These are phyloP conservation scores for Myripristis jacobus DNA, from an alignment of 2,797 vertebrate genomes.

Conservation along the genomic window DNA sequence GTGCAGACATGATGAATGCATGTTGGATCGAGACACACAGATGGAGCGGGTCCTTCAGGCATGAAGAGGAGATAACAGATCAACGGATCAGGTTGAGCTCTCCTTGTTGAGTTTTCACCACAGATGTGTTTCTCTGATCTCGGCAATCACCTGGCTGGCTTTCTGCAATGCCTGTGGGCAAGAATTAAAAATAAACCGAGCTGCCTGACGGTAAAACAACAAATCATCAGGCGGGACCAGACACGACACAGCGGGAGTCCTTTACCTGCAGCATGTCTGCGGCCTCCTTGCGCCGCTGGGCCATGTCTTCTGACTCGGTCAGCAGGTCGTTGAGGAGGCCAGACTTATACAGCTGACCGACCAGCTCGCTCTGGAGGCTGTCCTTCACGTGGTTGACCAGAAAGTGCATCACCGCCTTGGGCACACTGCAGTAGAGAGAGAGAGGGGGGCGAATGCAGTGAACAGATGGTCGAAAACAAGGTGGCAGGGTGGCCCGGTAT, in stretches of 20 bases:
- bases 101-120: conserved; percentile 85
- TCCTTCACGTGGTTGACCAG: conserved; percentile 99
- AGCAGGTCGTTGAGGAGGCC: conserved; percentile 94
- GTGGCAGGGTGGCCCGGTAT: conserved; percentile 32
- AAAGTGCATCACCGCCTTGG: conserved; percentile 99
- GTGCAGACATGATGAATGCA: conserved; percentile 52
- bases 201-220: background rate
- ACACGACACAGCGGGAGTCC: background rate
- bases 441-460: conserved; percentile 23
- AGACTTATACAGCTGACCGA: conserved; percentile 96
- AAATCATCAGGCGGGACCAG: background rate
- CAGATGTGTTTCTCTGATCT: conserved; percentile 97
- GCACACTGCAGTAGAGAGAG: conserved; percentile 85
- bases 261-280: conserved; percentile 97
- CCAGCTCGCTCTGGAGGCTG: conserved; percentile 97
- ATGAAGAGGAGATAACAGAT: conserved; percentile 22
- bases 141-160: conserved; percentile 97
- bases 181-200: conserved; percentile 8
- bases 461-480: conserved; percentile 63
- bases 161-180: conserved; percentile 89
- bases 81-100: conserved; percentile 36
- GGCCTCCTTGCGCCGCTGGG: conserved; percentile 96
- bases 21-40: background rate
- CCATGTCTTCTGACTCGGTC: conserved; percentile 98
- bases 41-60: conserved; percentile 19